These are phyloP conservation scores for Carabus problematicus DNA, from an alignment of 2,888 invertebrate species.

Conservation along the genomic window DNA sequence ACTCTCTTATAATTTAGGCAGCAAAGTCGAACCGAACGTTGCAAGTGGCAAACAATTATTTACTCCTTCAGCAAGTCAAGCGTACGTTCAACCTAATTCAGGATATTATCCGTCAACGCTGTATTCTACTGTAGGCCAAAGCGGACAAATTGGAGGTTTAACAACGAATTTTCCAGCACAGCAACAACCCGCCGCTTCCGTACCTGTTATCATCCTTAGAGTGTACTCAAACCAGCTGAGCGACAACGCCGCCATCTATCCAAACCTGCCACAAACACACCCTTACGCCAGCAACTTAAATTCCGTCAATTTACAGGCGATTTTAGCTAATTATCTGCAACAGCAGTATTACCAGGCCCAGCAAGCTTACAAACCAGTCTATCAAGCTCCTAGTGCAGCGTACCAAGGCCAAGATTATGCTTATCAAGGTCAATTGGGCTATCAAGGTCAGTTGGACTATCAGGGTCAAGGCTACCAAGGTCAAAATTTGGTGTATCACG, in stretches of 20 bases:
- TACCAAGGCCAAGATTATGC: constrained; percentile 45
- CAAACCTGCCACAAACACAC: constrained; percentile 65
- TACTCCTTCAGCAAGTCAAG: constrained; percentile 41
- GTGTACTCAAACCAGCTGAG: constrained; percentile 66
- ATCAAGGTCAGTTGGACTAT: constrained; percentile 31
- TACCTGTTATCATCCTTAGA: constrained; percentile 66
- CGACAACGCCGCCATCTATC: constrained; percentile 64
- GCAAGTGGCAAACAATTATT: constrained; percentile 15
- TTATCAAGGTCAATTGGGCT: constrained; percentile 46
- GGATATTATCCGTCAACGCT: constrained; percentile 48
- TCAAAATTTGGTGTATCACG: constrained; percentile 50
- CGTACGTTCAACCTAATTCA: constrained; percentile 22
- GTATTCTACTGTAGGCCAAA: constrained; percentile 53
- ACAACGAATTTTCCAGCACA: constrained; percentile 61
- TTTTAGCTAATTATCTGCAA: constrained; percentile 63
- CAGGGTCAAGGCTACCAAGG: constrained; percentile 39
- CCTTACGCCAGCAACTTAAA: constrained; percentile 65
- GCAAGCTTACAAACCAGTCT: constrained; percentile 41
- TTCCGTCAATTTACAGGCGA: constrained; percentile 64
- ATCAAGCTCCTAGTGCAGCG: constrained; percentile 24
- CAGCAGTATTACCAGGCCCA: constrained; percentile 53
- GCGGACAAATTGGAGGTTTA: constrained; percentile 62
- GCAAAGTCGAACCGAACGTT: constrained; percentile 32
- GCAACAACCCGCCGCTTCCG: constrained; percentile 58
- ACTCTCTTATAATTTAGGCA: constrained; percentile 51